Percentiles rank a stretch among this genome's conserved stretches.
phyloP scores from a whole-genome alignment of 2,888 invertebrate genomes.

The Hirtodrosophila confusa region DNA sequence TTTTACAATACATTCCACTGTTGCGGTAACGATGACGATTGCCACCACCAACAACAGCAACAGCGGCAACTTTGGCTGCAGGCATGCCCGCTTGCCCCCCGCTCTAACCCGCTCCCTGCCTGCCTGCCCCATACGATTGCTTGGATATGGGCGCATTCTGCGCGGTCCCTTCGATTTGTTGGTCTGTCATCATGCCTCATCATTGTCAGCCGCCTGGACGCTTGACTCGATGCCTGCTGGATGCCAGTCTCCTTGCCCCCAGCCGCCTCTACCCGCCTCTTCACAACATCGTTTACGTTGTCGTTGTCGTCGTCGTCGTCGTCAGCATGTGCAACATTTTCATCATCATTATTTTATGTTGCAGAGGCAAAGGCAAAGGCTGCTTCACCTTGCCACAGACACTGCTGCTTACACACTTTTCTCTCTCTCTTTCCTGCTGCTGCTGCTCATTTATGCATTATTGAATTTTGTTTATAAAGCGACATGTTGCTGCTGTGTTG shows the following conservation, averaged over 20 bases:
- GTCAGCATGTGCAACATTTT: conserved; percentile 77
- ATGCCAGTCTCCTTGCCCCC: conserved; percentile 8
- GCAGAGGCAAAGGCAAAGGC: conserved; percentile 41
- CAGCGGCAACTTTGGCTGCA: conserved; percentile 70
- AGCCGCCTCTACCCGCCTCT: conserved; percentile 3
- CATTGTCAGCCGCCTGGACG: conserved; percentile 72
- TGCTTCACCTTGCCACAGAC: conserved; percentile 38
- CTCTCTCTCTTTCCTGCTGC: conserved; percentile 17
- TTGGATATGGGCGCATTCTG: conserved; percentile 54
- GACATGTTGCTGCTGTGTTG: conserved; percentile 53
- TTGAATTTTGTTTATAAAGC: conserved; percentile 79
- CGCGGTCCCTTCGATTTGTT: conserved; percentile 74
- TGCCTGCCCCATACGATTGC: conserved; percentile 3
- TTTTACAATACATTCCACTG: conserved; percentile 75
- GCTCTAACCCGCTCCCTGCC: conserved; percentile 3
- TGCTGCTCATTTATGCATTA: conserved; percentile 65
- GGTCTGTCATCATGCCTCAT: conserved; percentile 81
- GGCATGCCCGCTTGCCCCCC: conserved; percentile 40
- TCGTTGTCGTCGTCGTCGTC: conserved; percentile 35
- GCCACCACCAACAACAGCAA: conserved; percentile 56
- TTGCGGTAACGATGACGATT: conserved; percentile 80
- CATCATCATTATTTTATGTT: conserved; percentile 80
- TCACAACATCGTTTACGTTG: conserved; percentile 34
- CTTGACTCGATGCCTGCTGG: conserved; percentile 26
- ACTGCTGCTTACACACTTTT: conserved; percentile 15